Evolutionary conservation across 2,113 vertebrate genomes (phyloP).

Genomic region (Oryzias javanicus): DNA sequence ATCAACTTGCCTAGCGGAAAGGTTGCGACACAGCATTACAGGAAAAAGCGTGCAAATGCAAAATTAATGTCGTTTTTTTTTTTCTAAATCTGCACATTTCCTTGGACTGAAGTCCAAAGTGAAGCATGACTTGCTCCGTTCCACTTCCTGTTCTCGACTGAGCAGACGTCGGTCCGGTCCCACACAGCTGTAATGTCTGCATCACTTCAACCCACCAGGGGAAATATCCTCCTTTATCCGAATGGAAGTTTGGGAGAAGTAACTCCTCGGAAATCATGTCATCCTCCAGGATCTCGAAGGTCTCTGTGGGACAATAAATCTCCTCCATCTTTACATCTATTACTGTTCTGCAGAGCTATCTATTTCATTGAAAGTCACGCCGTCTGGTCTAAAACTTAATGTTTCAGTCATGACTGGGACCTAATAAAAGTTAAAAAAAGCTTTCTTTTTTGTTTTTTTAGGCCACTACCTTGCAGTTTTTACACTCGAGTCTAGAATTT

Average conservation of each 20-base stretch:
- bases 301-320: constrained; percentile 8
- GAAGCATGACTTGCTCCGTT: constrained; percentile 24
- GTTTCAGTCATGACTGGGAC: constrained; percentile 24
- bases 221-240: constrained; percentile 25
- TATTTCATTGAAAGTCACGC: constrained; percentile 38
- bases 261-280: constrained; percentile 1
- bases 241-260: not conserved
- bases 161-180: constrained; percentile 54
- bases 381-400: constrained; percentile 39
- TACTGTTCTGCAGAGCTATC: constrained; percentile 13
- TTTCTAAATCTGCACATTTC: not conserved
- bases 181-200: constrained; percentile 33
- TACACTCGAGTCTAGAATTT: constrained; percentile 34
- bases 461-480: constrained; percentile 49
- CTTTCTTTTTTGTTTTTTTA: constrained; percentile 42
- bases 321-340: constrained; percentile 15
- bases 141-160: constrained; percentile 21
- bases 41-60: too few relatives aligned
- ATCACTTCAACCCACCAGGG: constrained; percentile 12
- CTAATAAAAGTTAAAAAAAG: constrained; percentile 46
- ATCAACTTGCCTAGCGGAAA: too few relatives aligned
- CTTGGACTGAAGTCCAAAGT: not conserved
- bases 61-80: not conserved
- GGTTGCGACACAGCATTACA: too few relatives aligned
- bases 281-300: constrained; percentile 12